Percentiles rank a stretch among this genome's conserved stretches.
Evolutionary conservation across 2,888 invertebrate genomes (phyloP).

Genomic region (Eristalis pertinax): DNA sequence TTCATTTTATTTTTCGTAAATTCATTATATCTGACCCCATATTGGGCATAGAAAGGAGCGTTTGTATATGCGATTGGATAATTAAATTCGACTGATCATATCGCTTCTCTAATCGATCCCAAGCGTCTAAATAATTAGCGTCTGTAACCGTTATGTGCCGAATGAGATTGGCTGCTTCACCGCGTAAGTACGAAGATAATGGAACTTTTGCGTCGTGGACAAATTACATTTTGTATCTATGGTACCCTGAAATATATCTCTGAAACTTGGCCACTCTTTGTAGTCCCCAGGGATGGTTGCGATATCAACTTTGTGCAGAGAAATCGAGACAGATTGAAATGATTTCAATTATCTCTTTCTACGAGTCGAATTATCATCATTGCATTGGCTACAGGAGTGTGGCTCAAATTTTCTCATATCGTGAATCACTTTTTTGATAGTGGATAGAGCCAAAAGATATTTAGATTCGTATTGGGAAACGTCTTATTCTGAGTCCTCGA

Average conservation of each 20-base stretch:
- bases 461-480: too few relatives aligned
- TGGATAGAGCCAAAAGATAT: too few relatives aligned
- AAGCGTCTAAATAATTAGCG: too few relatives aligned
- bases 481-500: not conserved
- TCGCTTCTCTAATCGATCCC: not conserved
- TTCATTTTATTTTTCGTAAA: not conserved
- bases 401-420: too few relatives aligned
- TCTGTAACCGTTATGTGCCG: too few relatives aligned
- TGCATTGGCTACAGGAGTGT: too few relatives aligned
- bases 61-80: not conserved
- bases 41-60: not conserved
- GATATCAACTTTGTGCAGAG: too few relatives aligned
- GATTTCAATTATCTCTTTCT: too few relatives aligned
- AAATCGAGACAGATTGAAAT: too few relatives aligned
- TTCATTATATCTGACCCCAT: not conserved
- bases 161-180: too few relatives aligned
- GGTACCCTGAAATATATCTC: not conserved
- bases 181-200: not conserved
- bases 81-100: not conserved
- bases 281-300: not conserved
- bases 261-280: conserved; percentile 1
- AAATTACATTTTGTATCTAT: not conserved
- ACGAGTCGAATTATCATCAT: too few relatives aligned
- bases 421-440: too few relatives aligned
- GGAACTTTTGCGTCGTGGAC: not conserved